Conservation (phyloP, 2,113 vertebrate species). For the Phylloscopus trochilus region DNA sequence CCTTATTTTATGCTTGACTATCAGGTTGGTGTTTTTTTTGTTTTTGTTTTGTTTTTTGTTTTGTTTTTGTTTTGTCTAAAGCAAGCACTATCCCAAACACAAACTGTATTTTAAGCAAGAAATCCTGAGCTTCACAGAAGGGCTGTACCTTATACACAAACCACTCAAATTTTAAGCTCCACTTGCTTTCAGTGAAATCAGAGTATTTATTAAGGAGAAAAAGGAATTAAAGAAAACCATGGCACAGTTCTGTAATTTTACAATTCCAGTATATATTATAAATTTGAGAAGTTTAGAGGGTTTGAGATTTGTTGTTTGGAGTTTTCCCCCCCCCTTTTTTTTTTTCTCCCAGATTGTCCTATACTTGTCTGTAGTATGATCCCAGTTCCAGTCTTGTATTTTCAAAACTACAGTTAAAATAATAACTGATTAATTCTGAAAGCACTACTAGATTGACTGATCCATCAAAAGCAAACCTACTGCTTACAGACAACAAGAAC, state of each 20-base stretch:
- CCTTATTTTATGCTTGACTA: background rate
- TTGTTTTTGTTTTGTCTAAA: background rate
- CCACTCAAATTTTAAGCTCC: background rate
- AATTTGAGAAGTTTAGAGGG: background rate
- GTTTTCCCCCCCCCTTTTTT: fast-evolving
- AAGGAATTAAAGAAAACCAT: background rate
- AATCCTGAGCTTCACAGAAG: background rate
- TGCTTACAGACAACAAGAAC: background rate
- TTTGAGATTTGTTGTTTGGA: background rate
- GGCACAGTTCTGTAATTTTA: background rate
- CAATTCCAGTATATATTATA: background rate
- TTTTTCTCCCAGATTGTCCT: too few species aligned
- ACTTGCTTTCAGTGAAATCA: background rate
- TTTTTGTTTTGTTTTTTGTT: too few species aligned
- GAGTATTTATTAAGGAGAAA: background rate
- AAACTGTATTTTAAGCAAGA: background rate
- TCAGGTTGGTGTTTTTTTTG: background rate
- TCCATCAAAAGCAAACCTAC: background rate
- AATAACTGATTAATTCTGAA: background rate
- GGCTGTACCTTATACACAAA: background rate
- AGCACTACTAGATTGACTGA: background rate
- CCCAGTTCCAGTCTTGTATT: background rate
- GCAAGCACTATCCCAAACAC: background rate
- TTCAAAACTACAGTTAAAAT: background rate
- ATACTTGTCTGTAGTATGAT: background rate